phyloP scores from a whole-genome alignment of 2,797 vertebrate genomes.

The Coilia nasus region DNA sequence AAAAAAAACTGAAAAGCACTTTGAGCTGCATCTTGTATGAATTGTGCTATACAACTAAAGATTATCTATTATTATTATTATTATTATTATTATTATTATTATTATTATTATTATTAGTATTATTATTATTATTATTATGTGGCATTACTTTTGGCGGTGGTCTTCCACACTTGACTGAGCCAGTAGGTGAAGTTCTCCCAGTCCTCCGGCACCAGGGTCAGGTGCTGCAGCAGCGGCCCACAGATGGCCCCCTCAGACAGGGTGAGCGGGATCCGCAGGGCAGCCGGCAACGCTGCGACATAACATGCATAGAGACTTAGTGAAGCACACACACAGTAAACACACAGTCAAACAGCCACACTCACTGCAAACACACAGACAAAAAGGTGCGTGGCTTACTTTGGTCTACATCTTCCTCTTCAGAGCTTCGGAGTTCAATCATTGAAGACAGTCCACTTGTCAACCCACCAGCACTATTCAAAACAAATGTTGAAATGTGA shows the following conservation, averaged over 20 bases:
- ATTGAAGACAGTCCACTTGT: slow-evolving; percentile 72
- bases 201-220: slow-evolving; percentile 67
- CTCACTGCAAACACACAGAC: neutral
- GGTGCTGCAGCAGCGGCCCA: slow-evolving; percentile 66
- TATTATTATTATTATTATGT: neutral
- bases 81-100: too few relatives aligned
- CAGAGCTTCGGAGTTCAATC: slow-evolving; percentile 58
- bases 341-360: neutral
- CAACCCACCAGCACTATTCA: slow-evolving; percentile 49
- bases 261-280: slow-evolving; percentile 21
- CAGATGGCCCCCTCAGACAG: slow-evolving; percentile 66
- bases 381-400: slow-evolving; percentile 50
- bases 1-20: too few relatives aligned
- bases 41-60: too few relatives aligned
- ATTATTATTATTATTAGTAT: too few relatives aligned
- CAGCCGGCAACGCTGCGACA: slow-evolving; percentile 55
- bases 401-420: slow-evolving; percentile 55
- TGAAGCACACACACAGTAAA: neutral
- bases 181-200: slow-evolving; percentile 65
- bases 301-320: neutral
- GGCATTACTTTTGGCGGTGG: slow-evolving; percentile 54
- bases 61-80: too few relatives aligned
- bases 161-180: slow-evolving; percentile 70
- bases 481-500: slow-evolving; percentile 12
- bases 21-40: too few relatives aligned